A percentile compares a stretch with the other conserved stretches of the same genome.
Conservation (phyloP, 2,888 invertebrate species). For the Orthosia gracilis region DNA sequence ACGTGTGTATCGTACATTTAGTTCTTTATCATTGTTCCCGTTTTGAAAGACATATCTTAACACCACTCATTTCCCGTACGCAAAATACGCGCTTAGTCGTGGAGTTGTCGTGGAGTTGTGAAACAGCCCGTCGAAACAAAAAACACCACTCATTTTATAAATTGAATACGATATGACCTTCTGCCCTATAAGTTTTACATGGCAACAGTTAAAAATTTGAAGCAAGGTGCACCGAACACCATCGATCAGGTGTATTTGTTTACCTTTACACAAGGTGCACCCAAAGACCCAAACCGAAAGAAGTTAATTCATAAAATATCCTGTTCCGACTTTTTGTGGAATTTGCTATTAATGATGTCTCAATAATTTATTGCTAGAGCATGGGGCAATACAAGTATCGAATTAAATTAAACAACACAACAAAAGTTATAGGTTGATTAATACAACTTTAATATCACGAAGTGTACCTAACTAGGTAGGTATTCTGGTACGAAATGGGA, state of each 20-base stretch:
- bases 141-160: neutral
- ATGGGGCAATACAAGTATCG: neutral
- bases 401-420: neutral
- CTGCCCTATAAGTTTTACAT: slow-evolving; percentile 34
- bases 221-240: slow-evolving; percentile 87
- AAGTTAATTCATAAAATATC: slow-evolving; percentile 78
- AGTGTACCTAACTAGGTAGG: neutral
- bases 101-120: too few species aligned
- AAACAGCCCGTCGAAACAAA: too few species aligned
- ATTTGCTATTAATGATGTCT: slow-evolving; percentile 10
- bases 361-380: slow-evolving; percentile 9
- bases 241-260: slow-evolving; percentile 90
- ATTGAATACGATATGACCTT: slow-evolving; percentile 22
- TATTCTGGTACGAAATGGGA: too few species aligned
- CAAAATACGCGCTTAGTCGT: too few species aligned
- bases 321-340: slow-evolving; percentile 2
- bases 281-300: slow-evolving; percentile 76
- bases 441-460: neutral
- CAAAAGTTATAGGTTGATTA: neutral
- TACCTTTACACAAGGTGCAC: slow-evolving; percentile 88
- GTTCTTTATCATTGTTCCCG: too few species aligned
- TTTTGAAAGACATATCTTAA: too few species aligned
- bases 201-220: slow-evolving; percentile 73
- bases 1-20: too few species aligned
- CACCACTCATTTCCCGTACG: too few species aligned